Evolutionary conservation across 2,888 invertebrate species (phyloP).

Genomic region (Eilema griseolum): DNA sequence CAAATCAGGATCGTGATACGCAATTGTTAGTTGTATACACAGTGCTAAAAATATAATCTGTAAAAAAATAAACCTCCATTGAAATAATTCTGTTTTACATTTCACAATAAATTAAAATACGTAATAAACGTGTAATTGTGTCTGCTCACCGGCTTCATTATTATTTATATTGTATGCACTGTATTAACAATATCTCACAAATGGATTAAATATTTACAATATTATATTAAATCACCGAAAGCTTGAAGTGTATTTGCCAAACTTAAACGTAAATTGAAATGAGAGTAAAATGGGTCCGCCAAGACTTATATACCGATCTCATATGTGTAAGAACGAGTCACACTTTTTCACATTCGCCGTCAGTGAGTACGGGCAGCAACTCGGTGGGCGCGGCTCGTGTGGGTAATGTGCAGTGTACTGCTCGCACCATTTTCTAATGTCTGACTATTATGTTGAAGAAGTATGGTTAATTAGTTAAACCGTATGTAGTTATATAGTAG

Average conservation of each 20-base stretch:
- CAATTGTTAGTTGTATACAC: slow-evolving; percentile 64
- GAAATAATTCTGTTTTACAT: neutral
- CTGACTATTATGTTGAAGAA: slow-evolving; percentile 40
- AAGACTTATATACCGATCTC: slow-evolving; percentile 85
- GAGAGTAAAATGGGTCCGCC: slow-evolving; percentile 83
- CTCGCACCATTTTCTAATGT: slow-evolving; percentile 46
- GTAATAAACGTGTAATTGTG: slow-evolving; percentile 19
- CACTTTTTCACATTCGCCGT: slow-evolving; percentile 84
- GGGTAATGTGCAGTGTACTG: slow-evolving; percentile 53
- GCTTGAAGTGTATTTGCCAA: slow-evolving; percentile 79
- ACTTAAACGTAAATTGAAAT: slow-evolving; percentile 83
- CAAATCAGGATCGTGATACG: slow-evolving; percentile 82
- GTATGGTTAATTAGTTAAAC: slow-evolving; percentile 22
- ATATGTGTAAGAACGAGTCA: slow-evolving; percentile 86
- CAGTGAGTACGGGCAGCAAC: slow-evolving; percentile 42
- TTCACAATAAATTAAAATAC: neutral
- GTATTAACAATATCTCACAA: slow-evolving; percentile 48
- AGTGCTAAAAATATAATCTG: slow-evolving; percentile 70
- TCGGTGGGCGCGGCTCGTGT: slow-evolving; percentile 78
- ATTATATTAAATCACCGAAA: slow-evolving; percentile 53
- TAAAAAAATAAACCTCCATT: slow-evolving; percentile 46
- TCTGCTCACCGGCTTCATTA: slow-evolving; percentile 75
- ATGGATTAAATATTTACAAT: slow-evolving; percentile 40
- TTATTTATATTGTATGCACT: slow-evolving; percentile 48
- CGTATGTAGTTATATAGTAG: neutral